Percentiles rank a stretch among this genome's conserved stretches.
These are phyloP conservation scores for Leptinotarsa tumamoca DNA, from an alignment of 2,888 invertebrate genomes.

Conservation along the genomic window DNA sequence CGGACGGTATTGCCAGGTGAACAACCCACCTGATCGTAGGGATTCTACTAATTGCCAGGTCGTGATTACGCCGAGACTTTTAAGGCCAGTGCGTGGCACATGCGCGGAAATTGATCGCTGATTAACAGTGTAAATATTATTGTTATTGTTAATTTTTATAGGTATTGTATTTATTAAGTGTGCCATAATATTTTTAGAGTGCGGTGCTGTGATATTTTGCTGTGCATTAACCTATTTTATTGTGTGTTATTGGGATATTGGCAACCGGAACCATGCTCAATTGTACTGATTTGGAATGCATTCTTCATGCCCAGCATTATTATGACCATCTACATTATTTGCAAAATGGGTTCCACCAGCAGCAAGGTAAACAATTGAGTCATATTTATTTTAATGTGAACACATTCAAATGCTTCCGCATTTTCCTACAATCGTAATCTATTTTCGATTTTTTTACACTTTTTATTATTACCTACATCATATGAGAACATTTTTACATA, in stretches of 20 bases:
- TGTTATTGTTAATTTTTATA: constrained; percentile 10
- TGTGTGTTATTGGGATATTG: constrained; percentile 21
- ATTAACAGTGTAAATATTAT: constrained; percentile 16
- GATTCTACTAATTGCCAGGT: constrained; percentile 14
- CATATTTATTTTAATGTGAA: background rate
- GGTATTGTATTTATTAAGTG: constrained; percentile 3
- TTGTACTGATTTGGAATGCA: constrained; percentile 83
- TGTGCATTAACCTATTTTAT: constrained; percentile 3
- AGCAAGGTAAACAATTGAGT: constrained; percentile 68
- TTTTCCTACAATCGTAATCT: too few species aligned
- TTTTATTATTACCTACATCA: too few species aligned
- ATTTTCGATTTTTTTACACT: too few species aligned
- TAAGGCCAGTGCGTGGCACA: constrained; percentile 9
- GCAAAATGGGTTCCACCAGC: constrained; percentile 73
- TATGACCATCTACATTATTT: constrained; percentile 80
- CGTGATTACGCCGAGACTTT: background rate
- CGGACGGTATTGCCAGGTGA: constrained; percentile 24
- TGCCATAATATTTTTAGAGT: constrained; percentile 1
- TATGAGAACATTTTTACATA: too few species aligned
- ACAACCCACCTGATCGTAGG: constrained; percentile 15
- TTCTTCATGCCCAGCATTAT: constrained; percentile 80
- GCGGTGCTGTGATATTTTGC: constrained; percentile 8
- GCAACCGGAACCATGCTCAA: constrained; percentile 72
- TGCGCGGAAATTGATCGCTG: constrained; percentile 1
- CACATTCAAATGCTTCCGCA: too few species aligned